These are phyloP conservation scores for Delphinapterus leucas DNA, from an alignment of 2,113 vertebrate genomes.

Conservation along the genomic window DNA sequence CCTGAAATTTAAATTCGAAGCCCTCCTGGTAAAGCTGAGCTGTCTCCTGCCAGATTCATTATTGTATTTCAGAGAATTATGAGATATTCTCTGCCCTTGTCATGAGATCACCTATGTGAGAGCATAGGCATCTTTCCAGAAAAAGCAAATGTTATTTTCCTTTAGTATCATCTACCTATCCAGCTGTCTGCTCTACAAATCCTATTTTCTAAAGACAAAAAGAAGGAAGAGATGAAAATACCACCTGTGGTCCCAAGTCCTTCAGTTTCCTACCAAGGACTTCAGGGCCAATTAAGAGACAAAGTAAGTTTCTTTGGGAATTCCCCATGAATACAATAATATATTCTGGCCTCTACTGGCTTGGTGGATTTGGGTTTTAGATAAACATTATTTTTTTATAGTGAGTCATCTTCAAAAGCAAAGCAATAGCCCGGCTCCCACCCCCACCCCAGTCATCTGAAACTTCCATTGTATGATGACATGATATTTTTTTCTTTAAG, in stretches of 20 bases:
- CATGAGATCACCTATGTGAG: not conserved
- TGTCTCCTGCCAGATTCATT: not conserved
- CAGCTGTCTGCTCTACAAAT: not conserved
- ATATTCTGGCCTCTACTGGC: not conserved
- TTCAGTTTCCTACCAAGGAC: not conserved
- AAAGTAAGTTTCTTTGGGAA: not conserved
- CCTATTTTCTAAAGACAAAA: not conserved
- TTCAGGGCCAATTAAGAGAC: not conserved
- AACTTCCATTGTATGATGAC: constrained; percentile 18
- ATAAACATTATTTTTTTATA: not conserved
- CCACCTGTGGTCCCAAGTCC: not conserved
- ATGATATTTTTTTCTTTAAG: constrained; percentile 43
- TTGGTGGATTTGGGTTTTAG: not conserved
- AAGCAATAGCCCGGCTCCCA: not conserved
- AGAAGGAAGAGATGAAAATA: not conserved
- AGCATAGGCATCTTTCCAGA: not conserved
- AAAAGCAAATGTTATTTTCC: not conserved
- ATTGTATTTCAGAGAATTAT: constrained; percentile 5
- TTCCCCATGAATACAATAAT: not conserved
- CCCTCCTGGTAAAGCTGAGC: not conserved
- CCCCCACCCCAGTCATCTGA: not conserved
- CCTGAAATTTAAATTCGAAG: constrained; percentile 34
- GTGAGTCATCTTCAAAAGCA: not conserved
- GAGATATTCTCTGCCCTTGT: not conserved
- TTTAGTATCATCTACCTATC: not conserved